Conservation (phyloP, 2,888 invertebrate genomes). For the Leptinotarsa peninsularis region DNA sequence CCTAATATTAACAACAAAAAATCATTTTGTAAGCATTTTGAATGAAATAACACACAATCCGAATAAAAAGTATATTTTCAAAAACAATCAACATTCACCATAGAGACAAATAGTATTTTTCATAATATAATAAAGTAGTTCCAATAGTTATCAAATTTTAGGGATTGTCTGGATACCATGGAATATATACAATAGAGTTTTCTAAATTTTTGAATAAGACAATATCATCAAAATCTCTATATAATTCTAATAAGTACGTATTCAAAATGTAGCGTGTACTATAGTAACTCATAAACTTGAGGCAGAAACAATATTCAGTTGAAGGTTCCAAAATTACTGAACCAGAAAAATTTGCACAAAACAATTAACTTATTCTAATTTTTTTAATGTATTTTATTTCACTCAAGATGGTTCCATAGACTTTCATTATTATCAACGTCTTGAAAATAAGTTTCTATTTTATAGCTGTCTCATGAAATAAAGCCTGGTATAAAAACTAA, state of each 20-base stretch:
- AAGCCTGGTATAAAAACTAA: too few species aligned
- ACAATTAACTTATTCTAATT: too few species aligned
- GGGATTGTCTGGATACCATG: conserved; percentile 13
- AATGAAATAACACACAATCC: not conserved
- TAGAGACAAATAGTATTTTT: not conserved
- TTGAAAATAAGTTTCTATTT: too few species aligned
- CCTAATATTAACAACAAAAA: too few species aligned
- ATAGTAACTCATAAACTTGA: not conserved
- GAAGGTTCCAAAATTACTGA: too few species aligned
- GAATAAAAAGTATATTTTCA: conserved; percentile 14
- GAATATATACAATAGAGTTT: conserved; percentile 14
- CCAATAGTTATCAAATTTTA: not conserved
- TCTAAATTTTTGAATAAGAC: not conserved
- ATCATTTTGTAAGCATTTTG: not conserved
- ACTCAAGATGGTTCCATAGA: too few species aligned
- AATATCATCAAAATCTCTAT: not conserved
- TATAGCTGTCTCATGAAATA: too few species aligned
- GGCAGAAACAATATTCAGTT: too few species aligned
- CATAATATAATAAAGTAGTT: conserved; percentile 1
- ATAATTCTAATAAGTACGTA: not conserved
- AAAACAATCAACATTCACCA: conserved; percentile 13
- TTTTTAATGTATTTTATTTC: too few species aligned
- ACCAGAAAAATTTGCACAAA: too few species aligned
- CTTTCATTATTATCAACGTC: too few species aligned
- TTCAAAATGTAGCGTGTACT: not conserved